Evolutionary conservation across 1,140 invertebrate genomes (phyloP), one percentile per base, ranked within the genome.

Genomic region (Cardiocondyla obscurior): DNA sequence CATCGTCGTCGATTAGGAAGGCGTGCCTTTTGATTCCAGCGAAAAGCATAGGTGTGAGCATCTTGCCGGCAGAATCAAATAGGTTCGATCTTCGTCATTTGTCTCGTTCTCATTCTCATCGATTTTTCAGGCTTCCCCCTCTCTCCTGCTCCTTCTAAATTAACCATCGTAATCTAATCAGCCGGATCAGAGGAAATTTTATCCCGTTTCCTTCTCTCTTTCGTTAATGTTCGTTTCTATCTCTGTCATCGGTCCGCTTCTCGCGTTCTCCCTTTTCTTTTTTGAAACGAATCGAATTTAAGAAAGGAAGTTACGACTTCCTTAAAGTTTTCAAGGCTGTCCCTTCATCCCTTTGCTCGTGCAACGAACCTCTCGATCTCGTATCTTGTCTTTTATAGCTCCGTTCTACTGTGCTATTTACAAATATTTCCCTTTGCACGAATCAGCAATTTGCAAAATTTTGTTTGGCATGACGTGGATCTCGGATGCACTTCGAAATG

Each of bases 101-200:
- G 33, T 70, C 49, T 51, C 19, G 19, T 57, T 10, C 36, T 7
- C 51, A 42, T 62, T 6, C 16, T 60, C 14, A 55, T 70, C 44
- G 53, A 49, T 46, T 79, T 69, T 62, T 53, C 51, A 67, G 25
- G n/a, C n/a, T n/a, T 39, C 60, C 81, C 46, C 55, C 81, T 85
- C 83, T 65, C 58, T 36, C 74, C n/a, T n/a, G n/a, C n/a, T n/a
- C 69, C 55, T 62, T 82, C 57, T 28, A 77, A 89, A 85, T 90
- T 87, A 89, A 89, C 88, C 81, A 82, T 86, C 81, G 83, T 84
- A 90, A 90, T 89, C 89, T 88, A 89, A 90, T 90, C 85, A 87
- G 76, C 62, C 76, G 53, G 85, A 89, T 89, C 84, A 79, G 88
- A 84, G 74, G 49, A 76, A 83, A 70, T 77, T 88, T 76, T 64